These are phyloP conservation scores for Engraulis encrasicolus DNA, from an alignment of 2,113 vertebrate species.

Conservation along the genomic window DNA sequence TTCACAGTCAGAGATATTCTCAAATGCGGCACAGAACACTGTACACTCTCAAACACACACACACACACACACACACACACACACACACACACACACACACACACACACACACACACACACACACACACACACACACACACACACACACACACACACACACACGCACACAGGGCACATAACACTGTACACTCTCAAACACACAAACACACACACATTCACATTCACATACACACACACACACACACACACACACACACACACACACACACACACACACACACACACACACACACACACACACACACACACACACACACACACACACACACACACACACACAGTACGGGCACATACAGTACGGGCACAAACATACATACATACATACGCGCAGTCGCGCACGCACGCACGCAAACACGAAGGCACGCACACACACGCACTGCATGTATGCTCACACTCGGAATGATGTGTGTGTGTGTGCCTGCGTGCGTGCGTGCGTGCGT, in stretches of 20 bases:
- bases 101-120: slow-evolving; percentile 5
- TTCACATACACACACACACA: slow-evolving; percentile 31
- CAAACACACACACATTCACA: background rate
- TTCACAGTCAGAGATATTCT: slow-evolving; percentile 12
- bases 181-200: background rate
- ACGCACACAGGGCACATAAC: background rate
- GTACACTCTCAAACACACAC: background rate
- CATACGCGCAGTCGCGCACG: slow-evolving; percentile 21
- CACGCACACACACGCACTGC: slow-evolving; percentile 1
- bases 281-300: background rate
- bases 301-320: slow-evolving; percentile 26
- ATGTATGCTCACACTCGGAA: too few species aligned
- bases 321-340: slow-evolving; percentile 3
- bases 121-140: slow-evolving; percentile 14
- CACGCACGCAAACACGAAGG: too few species aligned
- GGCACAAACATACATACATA: background rate
- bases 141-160: background rate
- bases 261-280: background rate
- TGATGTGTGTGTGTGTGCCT: too few species aligned
- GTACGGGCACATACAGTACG: too few species aligned
- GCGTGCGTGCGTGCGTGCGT: too few species aligned
- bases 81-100: slow-evolving; percentile 21
- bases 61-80: slow-evolving; percentile 14
- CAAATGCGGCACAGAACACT: background rate
- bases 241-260: slow-evolving; percentile 14